A percentile compares a stretch with the other conserved stretches of the same genome.
Conservation (phyloP, 2,888 invertebrate genomes). For the Antheraea yamamai region DNA sequence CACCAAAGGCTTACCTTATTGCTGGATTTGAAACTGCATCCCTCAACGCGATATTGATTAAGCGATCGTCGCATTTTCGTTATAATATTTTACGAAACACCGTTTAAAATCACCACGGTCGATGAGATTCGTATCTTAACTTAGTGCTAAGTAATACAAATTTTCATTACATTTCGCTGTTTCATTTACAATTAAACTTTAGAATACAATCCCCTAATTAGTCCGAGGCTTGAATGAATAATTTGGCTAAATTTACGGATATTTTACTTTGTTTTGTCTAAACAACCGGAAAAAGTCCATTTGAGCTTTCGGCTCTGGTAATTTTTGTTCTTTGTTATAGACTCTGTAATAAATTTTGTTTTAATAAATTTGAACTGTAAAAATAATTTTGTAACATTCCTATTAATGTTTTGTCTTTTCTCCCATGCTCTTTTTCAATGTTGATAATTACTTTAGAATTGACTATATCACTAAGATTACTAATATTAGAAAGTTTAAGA, state of each 20-base stretch:
- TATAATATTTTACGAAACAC: not conserved
- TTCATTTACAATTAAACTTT: constrained; percentile 20
- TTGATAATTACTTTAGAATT: not conserved
- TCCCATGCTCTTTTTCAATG: not conserved
- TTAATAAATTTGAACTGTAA: not conserved
- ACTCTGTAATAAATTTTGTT: not conserved
- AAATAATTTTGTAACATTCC: not conserved
- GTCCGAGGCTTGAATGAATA: constrained; percentile 16
- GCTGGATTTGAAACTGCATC: too few species aligned
- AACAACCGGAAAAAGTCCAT: constrained; percentile 16
- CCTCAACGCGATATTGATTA: too few species aligned
- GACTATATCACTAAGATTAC: not conserved
- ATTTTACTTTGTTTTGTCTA: constrained; percentile 17
- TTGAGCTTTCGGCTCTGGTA: constrained; percentile 14
- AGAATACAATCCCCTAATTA: constrained; percentile 21
- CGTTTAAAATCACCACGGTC: not conserved
- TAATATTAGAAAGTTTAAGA: not conserved
- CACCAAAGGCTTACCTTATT: too few species aligned
- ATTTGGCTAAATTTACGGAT: constrained; percentile 17
- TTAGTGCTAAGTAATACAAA: constrained; percentile 25
- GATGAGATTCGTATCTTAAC: constrained; percentile 30
- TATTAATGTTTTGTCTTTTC: not conserved
- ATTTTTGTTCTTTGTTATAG: constrained; percentile 7
- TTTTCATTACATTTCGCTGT: constrained; percentile 21
- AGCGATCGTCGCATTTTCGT: not conserved